These are phyloP conservation scores for Danio aesculapii DNA, from an alignment of 2,797 vertebrate genomes.

Conservation along the genomic window DNA sequence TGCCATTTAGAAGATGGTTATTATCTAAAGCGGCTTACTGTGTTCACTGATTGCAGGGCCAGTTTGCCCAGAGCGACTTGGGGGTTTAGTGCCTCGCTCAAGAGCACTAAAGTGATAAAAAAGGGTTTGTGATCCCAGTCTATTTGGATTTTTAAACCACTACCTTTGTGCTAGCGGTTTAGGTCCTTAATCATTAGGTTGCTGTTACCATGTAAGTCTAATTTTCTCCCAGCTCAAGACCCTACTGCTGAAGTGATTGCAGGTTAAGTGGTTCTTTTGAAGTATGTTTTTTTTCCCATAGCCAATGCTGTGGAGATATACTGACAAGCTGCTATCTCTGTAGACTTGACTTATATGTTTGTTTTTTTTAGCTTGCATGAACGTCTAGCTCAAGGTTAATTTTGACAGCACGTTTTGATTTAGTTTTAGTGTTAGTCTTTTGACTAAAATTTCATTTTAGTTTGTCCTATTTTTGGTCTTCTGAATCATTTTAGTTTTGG, in stretches of 20 bases:
- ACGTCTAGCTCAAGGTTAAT: too few relatives aligned
- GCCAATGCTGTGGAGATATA: neutral
- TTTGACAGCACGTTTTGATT: too few relatives aligned
- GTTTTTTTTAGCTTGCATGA: neutral
- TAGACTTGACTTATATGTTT: neutral
- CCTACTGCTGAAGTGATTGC: slow-evolving; percentile 30
- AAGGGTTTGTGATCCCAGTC: slow-evolving; percentile 9
- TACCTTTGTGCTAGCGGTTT: slow-evolving; percentile 1
- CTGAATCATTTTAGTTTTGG: too few relatives aligned
- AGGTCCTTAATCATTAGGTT: slow-evolving; percentile 7
- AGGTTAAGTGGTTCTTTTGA: slow-evolving; percentile 41
- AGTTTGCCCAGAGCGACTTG: slow-evolving; percentile 15
- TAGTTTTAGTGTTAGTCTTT: too few relatives aligned
- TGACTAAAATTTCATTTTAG: too few relatives aligned
- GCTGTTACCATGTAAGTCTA: slow-evolving; percentile 17
- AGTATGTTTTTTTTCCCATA: slow-evolving; percentile 12
- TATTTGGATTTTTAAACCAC: slow-evolving; percentile 16
- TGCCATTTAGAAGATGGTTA: slow-evolving; percentile 28
- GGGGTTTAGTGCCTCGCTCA: slow-evolving; percentile 22
- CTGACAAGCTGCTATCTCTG: slow-evolving; percentile 4
- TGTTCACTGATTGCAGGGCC: neutral
- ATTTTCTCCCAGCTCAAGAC: slow-evolving; percentile 19
- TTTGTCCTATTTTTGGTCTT: too few relatives aligned
- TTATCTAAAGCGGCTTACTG: slow-evolving; percentile 25
- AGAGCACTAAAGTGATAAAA: slow-evolving; percentile 33